Percentiles rank a stretch among this genome's conserved stretches.
These are phyloP conservation scores for Aegypius monachus DNA, from an alignment of 2,113 vertebrate species.

Conservation along the genomic window DNA sequence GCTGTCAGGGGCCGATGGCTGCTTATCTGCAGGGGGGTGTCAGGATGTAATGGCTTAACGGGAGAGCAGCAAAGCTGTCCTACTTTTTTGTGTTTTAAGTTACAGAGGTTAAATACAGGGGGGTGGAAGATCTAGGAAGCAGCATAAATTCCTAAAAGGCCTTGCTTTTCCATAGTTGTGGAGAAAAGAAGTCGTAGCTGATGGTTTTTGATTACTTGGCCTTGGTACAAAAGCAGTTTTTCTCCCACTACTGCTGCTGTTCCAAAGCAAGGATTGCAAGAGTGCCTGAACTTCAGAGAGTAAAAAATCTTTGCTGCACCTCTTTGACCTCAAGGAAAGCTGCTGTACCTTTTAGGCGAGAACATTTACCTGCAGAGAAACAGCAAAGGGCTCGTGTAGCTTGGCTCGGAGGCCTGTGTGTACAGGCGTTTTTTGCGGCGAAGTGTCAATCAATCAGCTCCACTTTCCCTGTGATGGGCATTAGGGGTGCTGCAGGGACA, in stretches of 20 bases:
- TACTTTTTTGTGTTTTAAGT: neutral
- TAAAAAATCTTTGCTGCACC: neutral
- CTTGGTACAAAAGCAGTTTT: neutral
- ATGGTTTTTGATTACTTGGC: neutral
- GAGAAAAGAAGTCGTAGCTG: neutral
- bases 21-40: neutral
- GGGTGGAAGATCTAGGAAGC: neutral
- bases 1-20: fast-evolving
- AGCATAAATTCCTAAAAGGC: neutral
- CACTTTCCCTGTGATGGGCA: fast-evolving
- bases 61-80: neutral
- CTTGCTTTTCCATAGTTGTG: neutral
- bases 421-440: fast-evolving
- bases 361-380: neutral
- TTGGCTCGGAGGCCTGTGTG: fast-evolving
- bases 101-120: neutral
- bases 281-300: neutral
- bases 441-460: neutral
- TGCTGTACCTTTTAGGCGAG: neutral
- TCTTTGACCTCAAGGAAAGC: neutral
- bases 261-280: neutral
- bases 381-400: neutral
- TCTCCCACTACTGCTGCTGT: neutral
- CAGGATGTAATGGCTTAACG: neutral
- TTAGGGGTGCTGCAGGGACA: neutral